A percentile compares a stretch with the other conserved stretches of the same genome.
These are phyloP conservation scores for Erythrocebus patas DNA, from an alignment of 2,113 vertebrate genomes.

Conservation along the genomic window DNA sequence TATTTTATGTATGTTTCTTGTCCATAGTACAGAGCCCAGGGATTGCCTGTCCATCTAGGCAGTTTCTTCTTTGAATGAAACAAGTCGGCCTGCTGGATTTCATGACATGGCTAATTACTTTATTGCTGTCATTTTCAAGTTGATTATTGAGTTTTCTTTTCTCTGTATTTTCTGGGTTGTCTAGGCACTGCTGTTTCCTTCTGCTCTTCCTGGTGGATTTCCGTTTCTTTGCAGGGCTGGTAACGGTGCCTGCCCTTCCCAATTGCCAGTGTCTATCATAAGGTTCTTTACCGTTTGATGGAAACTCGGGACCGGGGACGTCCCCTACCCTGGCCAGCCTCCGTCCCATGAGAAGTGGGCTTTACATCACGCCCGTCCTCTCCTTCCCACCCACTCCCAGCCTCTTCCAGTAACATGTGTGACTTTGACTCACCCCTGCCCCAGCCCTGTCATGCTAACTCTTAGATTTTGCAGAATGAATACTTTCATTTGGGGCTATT, in stretches of 20 bases:
- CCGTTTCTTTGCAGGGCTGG: background rate
- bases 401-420: no score
- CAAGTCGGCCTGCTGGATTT: background rate
- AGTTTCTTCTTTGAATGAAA: background rate
- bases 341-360: background rate
- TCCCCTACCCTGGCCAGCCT: background rate
- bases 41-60: background rate
- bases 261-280: no score
- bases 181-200: background rate
- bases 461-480: no score
- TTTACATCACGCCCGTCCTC: background rate
- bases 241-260: background rate
- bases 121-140: background rate
- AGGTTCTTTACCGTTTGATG: no score
- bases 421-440: background rate
- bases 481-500: background rate
- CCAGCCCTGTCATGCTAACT: accelerated
- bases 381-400: background rate
- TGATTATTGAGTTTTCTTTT: background rate
- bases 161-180: background rate
- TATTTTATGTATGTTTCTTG: background rate
- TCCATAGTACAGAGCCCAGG: accelerated
- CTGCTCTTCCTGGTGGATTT: background rate
- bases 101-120: no score
- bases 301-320: no score